Conservation (phyloP, 2,113 vertebrate genomes). For the Aix galericulata region DNA sequence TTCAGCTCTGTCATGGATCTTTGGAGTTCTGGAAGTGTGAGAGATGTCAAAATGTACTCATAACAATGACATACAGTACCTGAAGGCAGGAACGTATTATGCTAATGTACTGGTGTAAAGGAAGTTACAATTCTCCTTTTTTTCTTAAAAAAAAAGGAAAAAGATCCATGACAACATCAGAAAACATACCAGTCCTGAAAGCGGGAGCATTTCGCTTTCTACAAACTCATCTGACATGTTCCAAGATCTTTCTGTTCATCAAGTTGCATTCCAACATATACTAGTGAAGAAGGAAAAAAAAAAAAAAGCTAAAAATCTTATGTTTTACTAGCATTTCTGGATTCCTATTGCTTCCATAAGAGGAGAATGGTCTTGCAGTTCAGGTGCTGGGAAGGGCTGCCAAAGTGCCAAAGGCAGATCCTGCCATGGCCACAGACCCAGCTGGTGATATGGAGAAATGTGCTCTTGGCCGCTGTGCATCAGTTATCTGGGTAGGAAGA, state of each 20-base stretch:
- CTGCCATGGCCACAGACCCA: background rate
- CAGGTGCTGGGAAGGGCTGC: background rate
- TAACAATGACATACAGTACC: slow-evolving; percentile 71
- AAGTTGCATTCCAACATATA: background rate
- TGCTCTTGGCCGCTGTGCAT: background rate
- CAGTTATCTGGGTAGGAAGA: background rate
- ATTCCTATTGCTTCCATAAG: background rate
- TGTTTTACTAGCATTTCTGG: background rate
- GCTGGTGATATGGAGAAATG: background rate
- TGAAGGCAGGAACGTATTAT: slow-evolving; percentile 66
- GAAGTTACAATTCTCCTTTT: slow-evolving; percentile 63
- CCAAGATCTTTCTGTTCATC: slow-evolving; percentile 32
- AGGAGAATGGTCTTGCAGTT: background rate
- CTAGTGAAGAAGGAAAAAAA: no score
- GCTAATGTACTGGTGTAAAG: slow-evolving; percentile 63
- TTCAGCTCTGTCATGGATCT: slow-evolving; percentile 81
- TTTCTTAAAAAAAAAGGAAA: slow-evolving; percentile 39
- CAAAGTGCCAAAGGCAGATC: background rate
- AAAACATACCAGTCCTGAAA: background rate
- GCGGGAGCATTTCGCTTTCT: slow-evolving; percentile 16
- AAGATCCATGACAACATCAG: background rate
- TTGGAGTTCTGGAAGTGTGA: slow-evolving; percentile 72
- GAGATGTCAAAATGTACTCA: slow-evolving; percentile 73
- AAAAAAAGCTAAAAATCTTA: background rate
- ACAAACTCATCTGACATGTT: slow-evolving; percentile 4